phyloP scores from a whole-genome alignment of 1,140 invertebrate genomes.

The Drosophila mauritiana region DNA sequence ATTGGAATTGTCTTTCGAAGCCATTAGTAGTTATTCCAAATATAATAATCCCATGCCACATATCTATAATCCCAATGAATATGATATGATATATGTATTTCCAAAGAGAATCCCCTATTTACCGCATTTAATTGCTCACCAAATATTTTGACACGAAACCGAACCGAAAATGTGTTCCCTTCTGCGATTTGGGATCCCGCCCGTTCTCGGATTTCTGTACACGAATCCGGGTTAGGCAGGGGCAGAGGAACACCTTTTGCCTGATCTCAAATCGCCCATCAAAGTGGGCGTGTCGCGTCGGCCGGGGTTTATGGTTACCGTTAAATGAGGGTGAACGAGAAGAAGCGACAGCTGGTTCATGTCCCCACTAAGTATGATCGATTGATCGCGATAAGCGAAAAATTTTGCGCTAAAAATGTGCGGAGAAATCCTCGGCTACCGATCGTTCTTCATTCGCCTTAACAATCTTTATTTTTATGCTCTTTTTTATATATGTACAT shows the following conservation, averaged over 20 bases:
- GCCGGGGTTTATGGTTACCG: constrained; percentile 12
- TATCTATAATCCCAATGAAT: no score
- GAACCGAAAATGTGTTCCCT: constrained; percentile 5
- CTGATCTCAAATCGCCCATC: constrained; percentile 20
- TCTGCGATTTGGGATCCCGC: background rate
- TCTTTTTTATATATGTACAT: background rate
- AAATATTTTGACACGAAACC: constrained; percentile 39
- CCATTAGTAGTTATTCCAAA: no score
- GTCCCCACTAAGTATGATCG: constrained; percentile 47
- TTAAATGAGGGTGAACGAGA: constrained; percentile 12
- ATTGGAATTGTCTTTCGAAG: no score
- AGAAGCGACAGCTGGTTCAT: constrained; percentile 40
- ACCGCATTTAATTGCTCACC: background rate
- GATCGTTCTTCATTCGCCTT: background rate
- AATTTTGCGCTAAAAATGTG: constrained; percentile 6
- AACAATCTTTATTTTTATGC: background rate
- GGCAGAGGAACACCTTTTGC: constrained; percentile 20
- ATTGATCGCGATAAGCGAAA: constrained; percentile 41
- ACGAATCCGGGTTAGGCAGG: constrained; percentile 4
- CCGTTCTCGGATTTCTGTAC: constrained; percentile 8
- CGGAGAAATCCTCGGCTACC: constrained; percentile 15
- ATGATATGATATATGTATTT: no score
- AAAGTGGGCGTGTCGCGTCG: constrained; percentile 14
- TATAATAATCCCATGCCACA: no score
- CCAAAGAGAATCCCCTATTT: background rate